These are phyloP conservation scores for Pollimyrus isidori DNA, from an alignment of 2,113 vertebrate genomes.

Conservation along the genomic window DNA sequence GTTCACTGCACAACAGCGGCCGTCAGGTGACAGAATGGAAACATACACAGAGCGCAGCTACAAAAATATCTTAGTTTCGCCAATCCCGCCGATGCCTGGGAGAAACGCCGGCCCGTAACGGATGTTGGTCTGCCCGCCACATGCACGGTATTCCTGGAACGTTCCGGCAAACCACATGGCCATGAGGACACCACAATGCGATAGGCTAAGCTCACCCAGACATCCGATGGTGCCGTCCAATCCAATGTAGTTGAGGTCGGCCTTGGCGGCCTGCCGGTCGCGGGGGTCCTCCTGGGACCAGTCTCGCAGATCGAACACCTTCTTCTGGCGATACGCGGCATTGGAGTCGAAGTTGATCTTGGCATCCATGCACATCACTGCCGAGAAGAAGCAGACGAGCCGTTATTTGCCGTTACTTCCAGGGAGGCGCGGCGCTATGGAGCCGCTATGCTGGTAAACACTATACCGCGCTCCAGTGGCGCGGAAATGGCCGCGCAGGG, in stretches of 20 bases:
- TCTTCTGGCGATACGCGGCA: constrained; percentile 84
- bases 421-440: background rate
- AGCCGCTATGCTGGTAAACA: background rate
- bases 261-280: constrained; percentile 80
- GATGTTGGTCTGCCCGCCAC: background rate
- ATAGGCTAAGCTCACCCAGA: constrained; percentile 63
- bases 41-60: background rate
- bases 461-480: background rate
- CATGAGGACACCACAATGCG: background rate
- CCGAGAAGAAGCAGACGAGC: constrained; percentile 14
- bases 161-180: background rate
- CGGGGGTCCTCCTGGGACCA: constrained; percentile 93
- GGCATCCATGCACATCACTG: constrained; percentile 97
- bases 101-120: background rate
- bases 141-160: background rate
- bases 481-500: background rate
- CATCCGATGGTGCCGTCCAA: constrained; percentile 95
- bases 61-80: background rate
- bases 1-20: constrained; percentile 66
- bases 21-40: background rate
- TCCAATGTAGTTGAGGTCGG: constrained; percentile 93
- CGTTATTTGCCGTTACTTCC: background rate
- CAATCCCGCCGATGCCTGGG: background rate
- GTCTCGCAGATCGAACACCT: constrained; percentile 83
- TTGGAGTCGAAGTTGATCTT: constrained; percentile 98